Base-by-base conservation (phyloP, 2,888 invertebrate species). In the Zele albiditarsus region DNA sequence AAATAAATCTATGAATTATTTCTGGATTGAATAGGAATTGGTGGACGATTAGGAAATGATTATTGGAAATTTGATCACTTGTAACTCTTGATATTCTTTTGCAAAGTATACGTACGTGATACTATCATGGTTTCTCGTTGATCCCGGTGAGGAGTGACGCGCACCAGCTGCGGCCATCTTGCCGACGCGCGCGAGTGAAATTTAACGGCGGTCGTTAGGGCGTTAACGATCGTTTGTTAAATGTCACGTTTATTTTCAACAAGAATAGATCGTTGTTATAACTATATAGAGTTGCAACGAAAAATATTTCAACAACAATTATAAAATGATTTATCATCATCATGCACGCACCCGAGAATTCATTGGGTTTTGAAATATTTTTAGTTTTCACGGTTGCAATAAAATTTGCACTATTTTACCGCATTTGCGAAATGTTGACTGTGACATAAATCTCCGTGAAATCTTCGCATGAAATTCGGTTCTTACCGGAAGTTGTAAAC, bases 151-250 rank as follows among this genome's bases (percentile, higher is more conserved):
- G 27, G 25, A 46, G 62, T 57, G 53, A 58, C 49, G 68, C 73
- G 78, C 78, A 80, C 80, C 86, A 86, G 86, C 86, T 86, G 86
- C 84, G 80, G 86, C 86, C 86, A 87, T 87, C 85, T 86, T 86
- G 86, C 84, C 79, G 81, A 77, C 76, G 76, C 46, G 65, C 65
- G 66, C 38, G 31, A 53, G 53, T 80, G 80, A 77, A 76, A 77
- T 83, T 86, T 86, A 87, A 87, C 82, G 83, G 83, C 84, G 80
- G 83, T 85, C 85, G 86, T 86, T 86, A 86, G 68, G 74, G 80
- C 78, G 78, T 85, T 86, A 85, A 85, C 85, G 85, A 82, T 80
- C 85, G 84, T 86, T 86, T 85, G 85, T 86, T 85, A 82, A 84
- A 84, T 82, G 78, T 79, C 79, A 77, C 77, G 76, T 80, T 81